Conservation (phyloP, 2,888 invertebrate species). For the Eilema depressum region DNA sequence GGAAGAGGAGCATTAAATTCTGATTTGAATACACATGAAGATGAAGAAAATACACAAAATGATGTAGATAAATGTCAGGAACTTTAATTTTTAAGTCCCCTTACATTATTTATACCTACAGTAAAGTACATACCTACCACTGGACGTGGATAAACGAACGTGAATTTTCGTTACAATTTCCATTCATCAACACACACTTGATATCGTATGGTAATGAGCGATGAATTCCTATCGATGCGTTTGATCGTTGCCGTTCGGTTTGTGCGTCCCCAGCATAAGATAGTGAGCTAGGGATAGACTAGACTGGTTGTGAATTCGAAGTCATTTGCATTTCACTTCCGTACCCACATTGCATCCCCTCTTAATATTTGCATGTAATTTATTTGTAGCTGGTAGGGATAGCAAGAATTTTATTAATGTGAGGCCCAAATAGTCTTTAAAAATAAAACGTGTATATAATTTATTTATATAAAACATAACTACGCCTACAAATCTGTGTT, state of each 20-base stretch:
- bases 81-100: constrained; percentile 5
- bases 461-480: neutral
- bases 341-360: neutral
- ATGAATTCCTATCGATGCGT: too few species aligned
- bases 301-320: too few species aligned
- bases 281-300: too few species aligned
- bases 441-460: neutral
- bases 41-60: constrained; percentile 23
- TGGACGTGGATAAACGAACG: too few species aligned
- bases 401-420: neutral
- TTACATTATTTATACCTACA: too few species aligned
- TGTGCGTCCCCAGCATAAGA: neutral
- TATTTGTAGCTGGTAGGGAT: neutral
- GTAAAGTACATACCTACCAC: neutral
- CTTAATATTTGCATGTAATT: neutral
- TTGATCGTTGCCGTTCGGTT: neutral
- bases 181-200: too few species aligned
- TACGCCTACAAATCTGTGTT: neutral
- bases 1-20: constrained; percentile 28
- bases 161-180: too few species aligned
- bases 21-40: neutral
- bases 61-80: constrained; percentile 39
- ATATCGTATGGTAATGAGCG: too few species aligned
- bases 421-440: neutral
- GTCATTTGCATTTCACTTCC: too few species aligned